Evolutionary conservation across 2,888 invertebrate genomes (phyloP).

Genomic region (Quadroppia sp.): DNA sequence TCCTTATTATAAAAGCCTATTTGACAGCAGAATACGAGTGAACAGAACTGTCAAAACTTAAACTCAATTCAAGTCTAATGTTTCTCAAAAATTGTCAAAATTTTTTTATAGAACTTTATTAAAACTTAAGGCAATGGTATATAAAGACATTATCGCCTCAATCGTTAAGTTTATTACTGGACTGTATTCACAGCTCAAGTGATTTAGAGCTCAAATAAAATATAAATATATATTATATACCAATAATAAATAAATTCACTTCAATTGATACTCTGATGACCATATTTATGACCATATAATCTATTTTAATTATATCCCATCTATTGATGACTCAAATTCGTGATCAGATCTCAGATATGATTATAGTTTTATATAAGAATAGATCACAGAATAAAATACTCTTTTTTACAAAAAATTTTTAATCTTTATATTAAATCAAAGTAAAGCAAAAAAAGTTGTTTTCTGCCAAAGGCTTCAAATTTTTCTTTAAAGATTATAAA

Average conservation of each 20-base stretch:
- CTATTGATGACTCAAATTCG: background rate
- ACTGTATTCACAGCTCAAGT: too few relatives aligned
- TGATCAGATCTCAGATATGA: background rate
- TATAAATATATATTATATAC: too few relatives aligned
- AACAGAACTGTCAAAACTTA: slow-evolving; percentile 6
- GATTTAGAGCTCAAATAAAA: too few relatives aligned
- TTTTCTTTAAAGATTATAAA: too few relatives aligned
- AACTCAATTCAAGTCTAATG: slow-evolving; percentile 9
- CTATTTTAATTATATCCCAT: background rate
- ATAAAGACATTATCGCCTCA: background rate
- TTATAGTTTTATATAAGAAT: background rate
- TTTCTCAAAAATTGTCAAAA: slow-evolving; percentile 29
- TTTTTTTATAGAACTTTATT: slow-evolving; percentile 24
- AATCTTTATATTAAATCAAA: too few relatives aligned
- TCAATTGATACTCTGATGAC: too few relatives aligned
- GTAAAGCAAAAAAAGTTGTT: too few relatives aligned
- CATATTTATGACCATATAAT: background rate
- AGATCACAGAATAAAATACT: background rate
- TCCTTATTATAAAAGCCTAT: slow-evolving; percentile 4
- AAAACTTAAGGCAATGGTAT: background rate
- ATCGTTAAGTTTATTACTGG: too few relatives aligned
- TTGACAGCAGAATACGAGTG: slow-evolving; percentile 8
- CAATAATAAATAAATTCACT: too few relatives aligned
- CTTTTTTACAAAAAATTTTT: too few relatives aligned
- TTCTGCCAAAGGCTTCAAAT: too few relatives aligned